Base-by-base conservation (phyloP, 2,888 invertebrate genomes). In the Brachyptera risi region DNA sequence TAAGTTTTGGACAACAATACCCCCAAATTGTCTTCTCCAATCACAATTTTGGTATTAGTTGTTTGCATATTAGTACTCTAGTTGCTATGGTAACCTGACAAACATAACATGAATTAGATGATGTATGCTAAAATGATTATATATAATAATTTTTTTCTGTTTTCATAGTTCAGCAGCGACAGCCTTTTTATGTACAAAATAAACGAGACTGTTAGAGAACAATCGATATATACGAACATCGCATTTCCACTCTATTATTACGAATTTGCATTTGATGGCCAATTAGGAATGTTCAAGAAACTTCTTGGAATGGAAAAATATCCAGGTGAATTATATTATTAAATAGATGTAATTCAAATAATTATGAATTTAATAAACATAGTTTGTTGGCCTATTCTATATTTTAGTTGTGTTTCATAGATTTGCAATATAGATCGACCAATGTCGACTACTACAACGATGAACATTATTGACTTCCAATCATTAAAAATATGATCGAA, bases 151-250 rank as follows among this genome's bases (percentile, higher is more conserved):
- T 17, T n/a, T 9, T 19, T 38, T 13, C n/a, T n/a, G n/a, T n/a
- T n/a, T 27, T 62, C 59, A 7, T 44, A 65, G 65, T 24, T 65
- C 7, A 21, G 35, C 9, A 58, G 57, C 17, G 65, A 65, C 27
- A 21, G 26, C 19, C 26, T 44, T 37, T 62, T 62, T 47, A 61
- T 58, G n/a, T 17, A 54, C 11, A 61, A 57, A 17, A 21, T 65
- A 3, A 37, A 65, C 37, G 51, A 26, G 21, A 27, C 50, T 11
- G 60, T 63, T n/a, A 31, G 49, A 23, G 15, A 47, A 9, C 58
- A 56, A 2, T 17, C 54, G 19, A 17, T 37, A 11, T 19, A 54
- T 4, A 19, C 54, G 2, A 54, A 35, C 4, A 19, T 37, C 2
- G 9, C 54, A 13, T 19, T 19, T 3, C 54, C 54, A 9, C 31